These are phyloP conservation scores for Heliconius congener DNA, from an alignment of 1,140 invertebrate species.

Conservation along the genomic window DNA sequence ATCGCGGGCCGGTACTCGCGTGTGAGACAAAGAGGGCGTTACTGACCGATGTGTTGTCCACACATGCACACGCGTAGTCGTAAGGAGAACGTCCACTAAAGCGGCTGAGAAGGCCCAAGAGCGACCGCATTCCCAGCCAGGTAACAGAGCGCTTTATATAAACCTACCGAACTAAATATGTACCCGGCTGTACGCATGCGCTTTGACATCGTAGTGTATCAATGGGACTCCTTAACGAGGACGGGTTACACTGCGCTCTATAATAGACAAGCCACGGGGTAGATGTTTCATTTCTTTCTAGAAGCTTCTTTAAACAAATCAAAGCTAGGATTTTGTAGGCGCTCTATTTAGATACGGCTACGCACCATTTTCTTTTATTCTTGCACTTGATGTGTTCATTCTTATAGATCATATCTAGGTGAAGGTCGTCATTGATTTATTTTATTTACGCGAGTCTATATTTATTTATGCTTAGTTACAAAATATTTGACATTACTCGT, in stretches of 20 bases:
- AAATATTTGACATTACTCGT: background rate
- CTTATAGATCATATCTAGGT: conserved; percentile 33
- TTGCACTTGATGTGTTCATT: conserved; percentile 51
- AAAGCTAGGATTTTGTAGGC: conserved; percentile 48
- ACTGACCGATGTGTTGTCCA: conserved; percentile 80
- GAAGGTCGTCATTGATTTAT: conserved; percentile 24
- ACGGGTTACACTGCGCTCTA: conserved; percentile 69
- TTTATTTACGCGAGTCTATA: conserved; percentile 1
- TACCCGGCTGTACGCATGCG: conserved; percentile 69
- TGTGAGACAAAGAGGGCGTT: conserved; percentile 59
- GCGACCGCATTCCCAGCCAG: conserved; percentile 82
- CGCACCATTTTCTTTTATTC: conserved; percentile 61
- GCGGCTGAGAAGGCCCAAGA: conserved; percentile 82
- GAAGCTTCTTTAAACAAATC: conserved; percentile 47
- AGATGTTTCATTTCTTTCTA: conserved; percentile 53
- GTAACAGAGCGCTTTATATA: conserved; percentile 77
- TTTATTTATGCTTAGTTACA: conserved; percentile 11
- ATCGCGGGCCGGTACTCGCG: conserved; percentile 58
- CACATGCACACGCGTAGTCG: conserved; percentile 81
- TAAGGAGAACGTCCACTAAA: conserved; percentile 82
- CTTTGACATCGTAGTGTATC: conserved; percentile 58
- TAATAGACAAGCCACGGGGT: conserved; percentile 52
- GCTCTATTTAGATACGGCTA: conserved; percentile 55
- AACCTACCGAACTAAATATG: conserved; percentile 56
- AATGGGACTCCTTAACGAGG: conserved; percentile 53